These are phyloP conservation scores for Melolontha melolontha DNA, from an alignment of 2,888 invertebrate species.

Conservation along the genomic window DNA sequence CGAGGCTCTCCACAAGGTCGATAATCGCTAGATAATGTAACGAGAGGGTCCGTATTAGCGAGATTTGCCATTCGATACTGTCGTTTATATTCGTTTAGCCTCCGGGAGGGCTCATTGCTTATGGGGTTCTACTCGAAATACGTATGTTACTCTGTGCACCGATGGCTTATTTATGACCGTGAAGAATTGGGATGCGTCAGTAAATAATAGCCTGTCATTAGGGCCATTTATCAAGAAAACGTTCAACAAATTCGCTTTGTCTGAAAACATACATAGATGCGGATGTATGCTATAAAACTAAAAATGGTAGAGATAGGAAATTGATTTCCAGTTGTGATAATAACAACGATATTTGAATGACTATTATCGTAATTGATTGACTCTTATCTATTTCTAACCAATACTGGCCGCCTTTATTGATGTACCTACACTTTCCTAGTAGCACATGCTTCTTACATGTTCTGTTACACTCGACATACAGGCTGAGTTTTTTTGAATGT, in stretches of 20 bases:
- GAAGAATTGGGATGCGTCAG: conserved; percentile 59
- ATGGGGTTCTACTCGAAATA: conserved; percentile 41
- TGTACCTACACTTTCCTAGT: too few relatives aligned
- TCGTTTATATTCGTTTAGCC: conserved; percentile 44
- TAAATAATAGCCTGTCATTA: conserved; percentile 58
- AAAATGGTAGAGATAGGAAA: too few relatives aligned
- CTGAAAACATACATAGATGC: too few relatives aligned
- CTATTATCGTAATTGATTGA: too few relatives aligned
- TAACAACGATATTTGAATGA: too few relatives aligned
- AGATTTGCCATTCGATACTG: conserved; percentile 59
- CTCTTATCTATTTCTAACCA: too few relatives aligned
- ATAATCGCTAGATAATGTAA: conserved; percentile 62
- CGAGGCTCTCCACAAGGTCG: conserved; percentile 56
- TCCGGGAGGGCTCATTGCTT: conserved; percentile 51
- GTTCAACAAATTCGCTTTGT: conserved; percentile 34
- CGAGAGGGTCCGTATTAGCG: conserved; percentile 61
- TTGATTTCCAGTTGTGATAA: too few relatives aligned
- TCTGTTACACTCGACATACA: too few relatives aligned
- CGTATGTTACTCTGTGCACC: conserved; percentile 19
- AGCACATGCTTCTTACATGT: too few relatives aligned
- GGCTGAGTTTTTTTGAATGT: too few relatives aligned
- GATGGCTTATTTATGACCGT: conserved; percentile 60
- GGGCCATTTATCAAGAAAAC: conserved; percentile 39
- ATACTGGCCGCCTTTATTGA: too few relatives aligned
- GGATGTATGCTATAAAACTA: too few relatives aligned